These are phyloP conservation scores for Polydrusus pterygomalis DNA, from an alignment of 2,888 invertebrate genomes.

Conservation along the genomic window DNA sequence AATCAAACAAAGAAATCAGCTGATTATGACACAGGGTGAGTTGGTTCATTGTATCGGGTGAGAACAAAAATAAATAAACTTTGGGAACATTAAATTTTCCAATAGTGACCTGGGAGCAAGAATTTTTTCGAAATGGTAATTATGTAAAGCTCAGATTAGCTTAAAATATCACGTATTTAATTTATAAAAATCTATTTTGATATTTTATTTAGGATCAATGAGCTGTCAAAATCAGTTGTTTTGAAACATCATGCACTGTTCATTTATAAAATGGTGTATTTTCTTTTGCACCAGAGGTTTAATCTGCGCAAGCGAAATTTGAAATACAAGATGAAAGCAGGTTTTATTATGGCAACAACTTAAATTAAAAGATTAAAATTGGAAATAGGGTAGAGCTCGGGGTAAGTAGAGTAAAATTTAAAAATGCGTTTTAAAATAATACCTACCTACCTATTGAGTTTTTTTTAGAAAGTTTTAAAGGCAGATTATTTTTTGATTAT, in stretches of 20 bases:
- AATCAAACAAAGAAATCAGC: slow-evolving; percentile 88
- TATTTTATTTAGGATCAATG: neutral
- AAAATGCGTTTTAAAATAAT: too few relatives aligned
- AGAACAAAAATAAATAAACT: slow-evolving; percentile 51
- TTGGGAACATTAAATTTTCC: neutral
- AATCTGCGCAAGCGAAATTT: slow-evolving; percentile 33
- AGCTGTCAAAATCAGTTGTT: slow-evolving; percentile 37
- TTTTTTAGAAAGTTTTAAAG: too few relatives aligned
- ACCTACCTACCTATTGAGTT: too few relatives aligned
- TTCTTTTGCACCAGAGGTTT: slow-evolving; percentile 20
- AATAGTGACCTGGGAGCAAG: neutral
- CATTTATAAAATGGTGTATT: slow-evolving; percentile 21
- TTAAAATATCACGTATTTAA: neutral
- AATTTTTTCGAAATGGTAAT: neutral
- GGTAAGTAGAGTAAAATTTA: too few relatives aligned
- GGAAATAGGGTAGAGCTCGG: too few relatives aligned
- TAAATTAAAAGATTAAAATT: neutral
- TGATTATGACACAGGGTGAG: slow-evolving; percentile 72
- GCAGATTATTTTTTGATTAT: too few relatives aligned
- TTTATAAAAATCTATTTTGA: neutral
- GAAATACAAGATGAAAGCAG: slow-evolving; percentile 21
- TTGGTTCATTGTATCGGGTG: slow-evolving; percentile 53
- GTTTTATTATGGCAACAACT: slow-evolving; percentile 24
- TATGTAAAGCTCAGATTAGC: neutral
- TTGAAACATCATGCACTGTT: slow-evolving; percentile 9